Conservation (phyloP, 37 sponge, comb jelly and placozoan genomes). For the Tethya wilhelma region DNA sequence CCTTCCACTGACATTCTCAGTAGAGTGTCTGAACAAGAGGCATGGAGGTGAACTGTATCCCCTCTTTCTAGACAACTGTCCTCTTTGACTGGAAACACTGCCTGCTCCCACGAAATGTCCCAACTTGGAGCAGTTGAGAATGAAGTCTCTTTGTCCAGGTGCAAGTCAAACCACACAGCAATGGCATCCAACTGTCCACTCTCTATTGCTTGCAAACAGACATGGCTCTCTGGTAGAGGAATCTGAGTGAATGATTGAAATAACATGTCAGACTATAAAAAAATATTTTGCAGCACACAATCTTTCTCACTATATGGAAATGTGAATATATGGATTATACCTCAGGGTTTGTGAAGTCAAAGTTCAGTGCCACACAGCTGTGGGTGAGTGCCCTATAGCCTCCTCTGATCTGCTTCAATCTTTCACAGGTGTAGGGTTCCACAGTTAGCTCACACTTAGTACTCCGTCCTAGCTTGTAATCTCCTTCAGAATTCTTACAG, state of each 20-base stretch:
- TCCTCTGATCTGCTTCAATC: constrained; percentile 39
- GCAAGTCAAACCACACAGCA: constrained; percentile 64
- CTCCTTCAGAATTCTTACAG: constrained; percentile 18
- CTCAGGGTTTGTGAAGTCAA: constrained; percentile 67
- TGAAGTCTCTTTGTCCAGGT: constrained; percentile 38
- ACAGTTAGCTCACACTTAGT: background rate
- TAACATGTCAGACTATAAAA: background rate
- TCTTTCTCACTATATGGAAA: background rate
- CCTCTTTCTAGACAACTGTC: constrained; percentile 12
- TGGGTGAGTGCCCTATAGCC: constrained; percentile 36
- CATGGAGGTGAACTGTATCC: constrained; percentile 36
- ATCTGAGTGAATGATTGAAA: constrained; percentile 23
- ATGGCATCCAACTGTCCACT: constrained; percentile 60
- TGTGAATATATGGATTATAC: constrained; percentile 13
- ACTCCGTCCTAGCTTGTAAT: background rate
- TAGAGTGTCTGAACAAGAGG: constrained; percentile 53
- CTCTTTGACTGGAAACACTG: constrained; percentile 48
- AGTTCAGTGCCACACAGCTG: constrained; percentile 8
- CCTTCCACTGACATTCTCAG: constrained; percentile 31
- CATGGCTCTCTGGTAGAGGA: constrained; percentile 27
- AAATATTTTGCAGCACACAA: background rate
- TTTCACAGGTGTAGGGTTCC: constrained; percentile 76
- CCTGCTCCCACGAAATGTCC: constrained; percentile 78
- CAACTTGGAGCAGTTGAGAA: constrained; percentile 55
- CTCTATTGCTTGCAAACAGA: constrained; percentile 8